Evolutionary conservation across 2,113 vertebrate species (phyloP).

Genomic region (Acanthisitta chloris): DNA sequence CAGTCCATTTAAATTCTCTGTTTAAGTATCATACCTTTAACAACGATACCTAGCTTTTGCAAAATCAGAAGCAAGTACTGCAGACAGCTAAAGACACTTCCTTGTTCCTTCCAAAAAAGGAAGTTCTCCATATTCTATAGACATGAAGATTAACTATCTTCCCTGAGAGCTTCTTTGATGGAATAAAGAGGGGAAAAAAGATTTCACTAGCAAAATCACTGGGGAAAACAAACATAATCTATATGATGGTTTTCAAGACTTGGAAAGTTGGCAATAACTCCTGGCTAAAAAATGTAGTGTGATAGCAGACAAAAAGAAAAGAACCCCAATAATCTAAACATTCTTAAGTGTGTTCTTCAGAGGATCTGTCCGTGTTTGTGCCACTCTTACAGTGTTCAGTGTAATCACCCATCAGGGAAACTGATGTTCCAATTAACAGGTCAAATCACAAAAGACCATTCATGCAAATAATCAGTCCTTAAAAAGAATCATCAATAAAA

Average conservation of each 20-base stretch:
- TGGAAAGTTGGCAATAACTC: not conserved
- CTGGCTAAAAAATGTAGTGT: not conserved
- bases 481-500: not conserved
- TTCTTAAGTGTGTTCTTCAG: not conserved
- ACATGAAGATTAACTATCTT: not conserved
- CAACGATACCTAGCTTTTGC: not conserved
- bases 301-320: not conserved
- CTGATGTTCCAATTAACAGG: not conserved
- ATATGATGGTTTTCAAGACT: not conserved
- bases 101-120: not conserved
- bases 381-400: not conserved
- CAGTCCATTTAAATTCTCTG: not conserved
- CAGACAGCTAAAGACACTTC: not conserved
- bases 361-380: rapidly evolving
- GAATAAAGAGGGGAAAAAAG: not conserved
- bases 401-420: not conserved
- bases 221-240: not conserved
- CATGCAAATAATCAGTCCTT: not conserved
- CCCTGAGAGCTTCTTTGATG: rapidly evolving
- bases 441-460: not conserved
- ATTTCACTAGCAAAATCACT: not conserved
- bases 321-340: not conserved
- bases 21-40: not conserved
- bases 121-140: not conserved
- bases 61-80: not conserved